phyloP scores from a whole-genome alignment of 2,888 invertebrate species.

The Lacanobia oleracea region DNA sequence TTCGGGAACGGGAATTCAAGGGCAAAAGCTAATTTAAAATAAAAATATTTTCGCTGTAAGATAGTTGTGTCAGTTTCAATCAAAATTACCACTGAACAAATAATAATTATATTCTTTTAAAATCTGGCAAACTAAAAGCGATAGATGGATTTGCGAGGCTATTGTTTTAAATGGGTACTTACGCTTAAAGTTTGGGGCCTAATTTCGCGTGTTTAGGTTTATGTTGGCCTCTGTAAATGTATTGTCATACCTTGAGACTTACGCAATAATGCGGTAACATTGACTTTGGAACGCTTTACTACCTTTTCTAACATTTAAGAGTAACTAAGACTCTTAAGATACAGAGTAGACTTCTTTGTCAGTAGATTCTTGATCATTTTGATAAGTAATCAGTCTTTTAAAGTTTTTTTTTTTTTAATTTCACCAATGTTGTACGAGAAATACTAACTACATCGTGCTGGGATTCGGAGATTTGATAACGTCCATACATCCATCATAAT shows the following conservation, averaged over 20 bases:
- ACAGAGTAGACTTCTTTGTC: background rate
- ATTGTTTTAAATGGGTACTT: slow-evolving; percentile 84
- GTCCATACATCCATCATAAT: background rate
- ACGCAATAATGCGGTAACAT: slow-evolving; percentile 62
- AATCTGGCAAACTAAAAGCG: slow-evolving; percentile 70
- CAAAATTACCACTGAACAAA: too few relatives aligned
- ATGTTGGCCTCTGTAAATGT: slow-evolving; percentile 72
- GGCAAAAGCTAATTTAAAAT: too few relatives aligned
- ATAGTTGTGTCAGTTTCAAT: too few relatives aligned
- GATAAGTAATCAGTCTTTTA: background rate
- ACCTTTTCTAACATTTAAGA: background rate
- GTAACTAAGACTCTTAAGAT: background rate
- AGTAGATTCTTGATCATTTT: background rate
- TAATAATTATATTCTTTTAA: too few relatives aligned
- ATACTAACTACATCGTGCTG: too few relatives aligned
- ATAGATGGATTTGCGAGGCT: slow-evolving; percentile 74
- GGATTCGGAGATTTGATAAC: background rate
- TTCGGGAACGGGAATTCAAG: too few relatives aligned
- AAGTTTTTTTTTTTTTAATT: too few relatives aligned
- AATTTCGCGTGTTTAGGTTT: slow-evolving; percentile 78
- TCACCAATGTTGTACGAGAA: too few relatives aligned
- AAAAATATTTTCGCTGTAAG: too few relatives aligned
- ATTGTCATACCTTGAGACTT: slow-evolving; percentile 68
- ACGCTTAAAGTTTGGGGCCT: slow-evolving; percentile 77
- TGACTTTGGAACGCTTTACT: slow-evolving; percentile 21